Percentiles rank a stretch among this genome's conserved stretches.
Evolutionary conservation across 2,888 invertebrate genomes (phyloP).

Genomic region (Andrena praecox): DNA sequence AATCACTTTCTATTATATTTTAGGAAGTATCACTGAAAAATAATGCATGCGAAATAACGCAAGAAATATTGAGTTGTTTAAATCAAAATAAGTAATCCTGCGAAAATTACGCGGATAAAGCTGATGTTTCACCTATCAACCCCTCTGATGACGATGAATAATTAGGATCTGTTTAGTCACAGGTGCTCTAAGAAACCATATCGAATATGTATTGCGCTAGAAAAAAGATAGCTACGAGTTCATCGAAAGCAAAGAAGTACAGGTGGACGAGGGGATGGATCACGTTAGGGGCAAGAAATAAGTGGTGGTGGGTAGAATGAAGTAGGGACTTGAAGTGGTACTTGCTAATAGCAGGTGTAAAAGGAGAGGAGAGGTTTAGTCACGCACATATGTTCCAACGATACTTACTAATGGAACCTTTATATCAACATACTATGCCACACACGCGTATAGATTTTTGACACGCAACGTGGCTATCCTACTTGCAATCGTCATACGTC

Average conservation of each 20-base stretch:
- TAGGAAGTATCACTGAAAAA: too few relatives aligned
- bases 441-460: conserved; percentile 35
- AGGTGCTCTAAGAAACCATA: neutral
- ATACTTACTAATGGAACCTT: conserved; percentile 56
- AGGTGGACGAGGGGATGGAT: conserved; percentile 55
- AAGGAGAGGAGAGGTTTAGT: conserved; percentile 46
- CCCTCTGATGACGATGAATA: too few relatives aligned
- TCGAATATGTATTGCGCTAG: neutral
- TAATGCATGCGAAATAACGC: too few relatives aligned
- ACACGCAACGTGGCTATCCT: conserved; percentile 27
- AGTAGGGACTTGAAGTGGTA: conserved; percentile 66
- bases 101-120: too few relatives aligned
- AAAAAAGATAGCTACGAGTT: conserved; percentile 6
- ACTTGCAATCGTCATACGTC: neutral
- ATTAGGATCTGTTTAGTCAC: too few relatives aligned
- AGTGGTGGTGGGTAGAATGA: conserved; percentile 64
- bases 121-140: too few relatives aligned
- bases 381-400: conserved; percentile 66
- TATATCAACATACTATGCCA: conserved; percentile 38
- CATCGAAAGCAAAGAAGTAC: conserved; percentile 27
- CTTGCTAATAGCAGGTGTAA: conserved; percentile 64
- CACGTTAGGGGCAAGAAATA: conserved; percentile 62
- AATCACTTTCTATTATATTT: too few relatives aligned
- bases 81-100: too few relatives aligned
- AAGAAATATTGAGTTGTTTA: too few relatives aligned